Evolutionary conservation across 2,113 vertebrate species (phyloP).

Genomic region (Euleptes europaea): DNA sequence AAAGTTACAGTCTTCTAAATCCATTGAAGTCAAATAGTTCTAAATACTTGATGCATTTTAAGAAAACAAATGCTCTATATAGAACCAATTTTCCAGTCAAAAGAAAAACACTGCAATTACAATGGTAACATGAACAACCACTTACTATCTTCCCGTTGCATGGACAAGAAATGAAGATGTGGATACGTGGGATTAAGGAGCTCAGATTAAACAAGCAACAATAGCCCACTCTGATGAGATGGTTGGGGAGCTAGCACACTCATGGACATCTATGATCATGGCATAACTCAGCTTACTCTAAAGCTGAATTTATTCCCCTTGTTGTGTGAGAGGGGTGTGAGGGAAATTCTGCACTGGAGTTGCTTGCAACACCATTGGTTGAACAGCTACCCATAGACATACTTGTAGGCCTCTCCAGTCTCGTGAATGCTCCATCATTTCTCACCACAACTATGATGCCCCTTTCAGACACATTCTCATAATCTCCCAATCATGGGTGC

Average conservation of each 20-base stretch:
- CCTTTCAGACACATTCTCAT: not conserved
- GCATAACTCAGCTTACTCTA: not conserved
- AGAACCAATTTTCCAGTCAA: conserved; percentile 9
- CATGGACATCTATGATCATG: not conserved
- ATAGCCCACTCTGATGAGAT: not conserved
- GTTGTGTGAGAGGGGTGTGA: not conserved
- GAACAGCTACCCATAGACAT: not conserved
- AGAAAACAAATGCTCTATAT: not conserved
- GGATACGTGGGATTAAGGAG: not conserved
- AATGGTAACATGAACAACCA: not conserved
- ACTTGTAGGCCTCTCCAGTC: not conserved
- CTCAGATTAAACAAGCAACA: not conserved
- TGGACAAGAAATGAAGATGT: not conserved
- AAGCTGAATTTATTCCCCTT: not conserved
- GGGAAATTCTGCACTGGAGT: not conserved
- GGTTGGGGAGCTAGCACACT: not conserved
- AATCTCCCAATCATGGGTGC: not conserved
- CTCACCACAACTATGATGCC: not conserved
- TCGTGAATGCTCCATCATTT: not conserved
- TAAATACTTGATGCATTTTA: conserved; percentile 4
- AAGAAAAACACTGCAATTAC: not conserved
- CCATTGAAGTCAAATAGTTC: not conserved
- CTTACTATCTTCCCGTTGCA: conserved; percentile 22
- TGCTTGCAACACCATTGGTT: too few species aligned
- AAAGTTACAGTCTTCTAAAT: too few species aligned